Evolutionary conservation across 2,113 vertebrate species (phyloP).

Genomic region (Corvus cornix): DNA sequence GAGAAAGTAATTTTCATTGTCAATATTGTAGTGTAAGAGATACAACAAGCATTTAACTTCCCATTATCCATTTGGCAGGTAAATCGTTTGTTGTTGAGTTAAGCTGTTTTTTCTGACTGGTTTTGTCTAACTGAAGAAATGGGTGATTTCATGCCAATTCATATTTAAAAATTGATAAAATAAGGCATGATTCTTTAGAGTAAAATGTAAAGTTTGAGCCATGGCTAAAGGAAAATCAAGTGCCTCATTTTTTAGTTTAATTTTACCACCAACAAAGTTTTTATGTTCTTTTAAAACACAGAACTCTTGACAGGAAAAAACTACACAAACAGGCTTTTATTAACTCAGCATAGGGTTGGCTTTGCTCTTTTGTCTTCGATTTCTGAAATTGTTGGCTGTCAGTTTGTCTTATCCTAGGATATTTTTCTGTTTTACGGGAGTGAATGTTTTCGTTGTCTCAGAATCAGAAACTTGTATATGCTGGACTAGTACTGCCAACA

Average conservation of each 20-base stretch:
- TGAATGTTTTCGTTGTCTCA: neutral
- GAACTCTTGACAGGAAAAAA: neutral
- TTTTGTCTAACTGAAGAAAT: neutral
- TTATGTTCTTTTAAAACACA: neutral
- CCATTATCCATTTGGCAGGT: neutral
- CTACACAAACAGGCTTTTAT: neutral
- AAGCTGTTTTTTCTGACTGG: neutral
- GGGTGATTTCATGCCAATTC: neutral
- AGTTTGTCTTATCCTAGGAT: neutral
- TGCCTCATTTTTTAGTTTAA: neutral
- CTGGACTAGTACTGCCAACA: neutral
- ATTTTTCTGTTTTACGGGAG: neutral
- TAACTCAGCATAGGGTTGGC: neutral
- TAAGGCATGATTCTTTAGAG: neutral
- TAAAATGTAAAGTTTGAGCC: neutral
- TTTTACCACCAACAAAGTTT: neutral
- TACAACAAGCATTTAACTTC: neutral
- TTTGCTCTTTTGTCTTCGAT: neutral
- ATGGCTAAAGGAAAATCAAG: neutral
- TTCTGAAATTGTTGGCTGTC: neutral
- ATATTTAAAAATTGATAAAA: neutral
- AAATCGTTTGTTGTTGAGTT: neutral
- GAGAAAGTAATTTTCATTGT: neutral
- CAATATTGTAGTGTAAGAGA: neutral
- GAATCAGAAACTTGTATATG: neutral